phyloP scores from a whole-genome alignment of 2,797 vertebrate genomes.

The Crenuchus spilurus region DNA sequence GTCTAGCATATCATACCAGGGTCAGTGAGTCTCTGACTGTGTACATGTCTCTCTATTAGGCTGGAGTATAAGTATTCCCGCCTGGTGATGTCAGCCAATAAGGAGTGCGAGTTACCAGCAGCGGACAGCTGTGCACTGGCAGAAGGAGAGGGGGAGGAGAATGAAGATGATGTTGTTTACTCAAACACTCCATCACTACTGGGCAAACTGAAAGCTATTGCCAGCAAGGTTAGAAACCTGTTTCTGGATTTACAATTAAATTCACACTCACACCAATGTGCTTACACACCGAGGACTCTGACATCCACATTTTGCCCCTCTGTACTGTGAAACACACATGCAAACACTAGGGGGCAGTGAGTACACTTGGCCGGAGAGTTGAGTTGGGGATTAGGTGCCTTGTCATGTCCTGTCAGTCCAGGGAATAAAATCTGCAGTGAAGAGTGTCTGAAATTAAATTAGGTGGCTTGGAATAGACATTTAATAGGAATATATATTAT shows the following conservation, averaged over 20 bases:
- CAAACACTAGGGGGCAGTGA: too few relatives aligned
- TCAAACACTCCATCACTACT: constrained; percentile 92
- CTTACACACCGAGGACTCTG: too few relatives aligned
- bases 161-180: constrained; percentile 94
- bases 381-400: too few relatives aligned
- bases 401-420: too few relatives aligned
- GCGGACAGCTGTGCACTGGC: constrained; percentile 98
- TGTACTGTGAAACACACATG: too few relatives aligned
- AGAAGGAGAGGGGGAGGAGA: constrained; percentile 91
- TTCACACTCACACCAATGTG: neutral
- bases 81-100: constrained; percentile 94
- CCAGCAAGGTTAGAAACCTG: constrained; percentile 86
- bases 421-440: too few relatives aligned
- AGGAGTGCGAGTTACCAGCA: constrained; percentile 93
- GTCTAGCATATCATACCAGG: neutral
- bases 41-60: constrained; percentile 67
- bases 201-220: constrained; percentile 93
- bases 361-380: too few relatives aligned
- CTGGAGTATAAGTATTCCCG: constrained; percentile 97
- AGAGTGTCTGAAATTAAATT: too few relatives aligned
- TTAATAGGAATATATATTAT: too few relatives aligned
- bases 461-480: too few relatives aligned
- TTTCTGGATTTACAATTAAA: neutral
- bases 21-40: neutral
- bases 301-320: too few relatives aligned